Base-by-base conservation (phyloP, 2,113 vertebrate species). In the Danionella cerebrum region DNA sequence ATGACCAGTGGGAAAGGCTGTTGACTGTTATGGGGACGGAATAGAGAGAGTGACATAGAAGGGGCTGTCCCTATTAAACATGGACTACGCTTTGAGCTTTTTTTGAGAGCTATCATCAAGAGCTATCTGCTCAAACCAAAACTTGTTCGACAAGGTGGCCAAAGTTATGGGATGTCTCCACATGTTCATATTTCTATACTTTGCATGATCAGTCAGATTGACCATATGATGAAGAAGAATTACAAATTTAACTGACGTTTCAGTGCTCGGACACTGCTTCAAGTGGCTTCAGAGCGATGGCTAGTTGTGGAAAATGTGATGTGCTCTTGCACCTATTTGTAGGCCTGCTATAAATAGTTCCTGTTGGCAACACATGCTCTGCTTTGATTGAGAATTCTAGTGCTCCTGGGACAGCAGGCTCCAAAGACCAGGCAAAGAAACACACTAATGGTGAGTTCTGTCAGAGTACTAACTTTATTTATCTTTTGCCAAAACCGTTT, bases 241-340 rank as follows among this genome's bases (percentile, higher is more conserved):
- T 36, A 27, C 5, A 11, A 24, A 12, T 51, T 10, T 27, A 1
- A n/a, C 16, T 51, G 25, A n/a, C 33, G 12, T 14, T 24, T 39
- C 12, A 60, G 24, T 50, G 39, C 16, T 60, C 39, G 36, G 16
- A 42, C 12, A 16, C 36, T 70, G 33, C 53, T 57, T 44, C 67
- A 66, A 62, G 63, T 66, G 50, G 63, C 57, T 70, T 67, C 54
- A 53, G 25, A 57, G 52, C 36, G 45, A 84, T 75, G 76, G 74
- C 70, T 78, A 80, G 80, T 83, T 86, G 83, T 29, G 74, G 82
- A 88, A 87, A 86, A 78, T 83, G 78, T 80, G 80, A 88, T 88
- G 87, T 83, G 79, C 78, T 84, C 79, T 81, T 77, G 79, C 73
- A 67, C 81, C 87, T 90, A 90, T 90, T 90, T 90, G 85, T 86